phyloP scores from a whole-genome alignment of 92 coral and sea anemone species.

The Palythoa grandis region DNA sequence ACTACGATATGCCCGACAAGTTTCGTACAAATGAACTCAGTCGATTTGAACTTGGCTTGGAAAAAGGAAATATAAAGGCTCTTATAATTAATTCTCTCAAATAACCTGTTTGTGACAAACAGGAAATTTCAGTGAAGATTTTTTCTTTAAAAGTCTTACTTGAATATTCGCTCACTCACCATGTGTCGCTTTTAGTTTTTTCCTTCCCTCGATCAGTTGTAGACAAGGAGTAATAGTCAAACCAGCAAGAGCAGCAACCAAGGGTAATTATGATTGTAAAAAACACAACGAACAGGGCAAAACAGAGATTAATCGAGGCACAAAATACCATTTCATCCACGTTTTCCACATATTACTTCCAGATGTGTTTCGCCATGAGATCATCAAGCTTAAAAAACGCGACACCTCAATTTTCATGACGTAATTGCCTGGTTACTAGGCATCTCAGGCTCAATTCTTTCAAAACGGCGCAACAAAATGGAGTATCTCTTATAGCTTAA shows the following conservation, averaged over 20 bases:
- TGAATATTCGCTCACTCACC: conserved; percentile 60
- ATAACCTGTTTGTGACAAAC: neutral
- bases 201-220: conserved; percentile 78
- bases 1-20: conserved; percentile 33
- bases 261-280: conserved; percentile 90
- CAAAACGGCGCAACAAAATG: neutral
- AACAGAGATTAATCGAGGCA: conserved; percentile 96
- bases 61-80: neutral
- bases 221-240: conserved; percentile 92
- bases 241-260: conserved; percentile 99
- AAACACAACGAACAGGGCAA: conserved; percentile 92
- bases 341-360: conserved; percentile 68
- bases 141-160: no score
- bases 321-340: conserved; percentile 94
- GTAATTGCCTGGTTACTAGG: conserved; percentile 45
- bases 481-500: neutral
- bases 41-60: conserved; percentile 66
- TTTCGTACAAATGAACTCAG: conserved; percentile 44
- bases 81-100: neutral
- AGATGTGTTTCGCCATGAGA: conserved; percentile 32
- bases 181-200: conserved; percentile 71
- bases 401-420: conserved; percentile 11
- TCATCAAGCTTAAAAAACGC: neutral
- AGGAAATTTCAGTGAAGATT: no score
- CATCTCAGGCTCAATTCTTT: neutral